These are phyloP conservation scores for Craseonycteris thonglongyai DNA, from an alignment of 2,113 vertebrate species.

Conservation along the genomic window DNA sequence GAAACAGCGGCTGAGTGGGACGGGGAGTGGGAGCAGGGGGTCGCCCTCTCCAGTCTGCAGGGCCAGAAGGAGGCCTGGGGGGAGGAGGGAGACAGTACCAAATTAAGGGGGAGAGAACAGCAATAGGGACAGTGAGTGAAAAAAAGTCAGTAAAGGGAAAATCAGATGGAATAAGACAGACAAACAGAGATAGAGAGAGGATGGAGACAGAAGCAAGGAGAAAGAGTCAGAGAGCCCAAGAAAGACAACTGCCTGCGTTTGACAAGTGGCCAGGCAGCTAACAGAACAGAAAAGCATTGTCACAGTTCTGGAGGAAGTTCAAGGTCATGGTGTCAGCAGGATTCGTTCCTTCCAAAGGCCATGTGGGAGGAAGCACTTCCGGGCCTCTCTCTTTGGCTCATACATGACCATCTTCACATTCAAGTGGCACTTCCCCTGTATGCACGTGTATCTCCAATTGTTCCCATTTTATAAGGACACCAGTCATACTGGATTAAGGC, in stretches of 20 bases:
- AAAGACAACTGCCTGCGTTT: not conserved
- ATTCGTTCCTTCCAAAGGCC: not conserved
- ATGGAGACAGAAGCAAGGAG: too few relatives aligned
- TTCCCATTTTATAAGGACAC: not conserved
- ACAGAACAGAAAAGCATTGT: fast-evolving
- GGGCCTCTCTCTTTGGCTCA: fast-evolving
- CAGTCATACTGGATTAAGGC: not conserved
- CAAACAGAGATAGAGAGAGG: not conserved
- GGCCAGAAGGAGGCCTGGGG: not conserved
- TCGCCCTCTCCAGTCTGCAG: not conserved
- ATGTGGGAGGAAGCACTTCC: not conserved
- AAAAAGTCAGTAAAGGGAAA: not conserved
- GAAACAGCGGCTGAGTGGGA: not conserved
- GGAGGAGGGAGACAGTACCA: too few relatives aligned
- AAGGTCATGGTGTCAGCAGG: not conserved
- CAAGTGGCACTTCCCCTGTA: fast-evolving
- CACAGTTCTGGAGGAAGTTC: not conserved
- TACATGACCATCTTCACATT: fast-evolving
- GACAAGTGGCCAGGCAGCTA: not conserved
- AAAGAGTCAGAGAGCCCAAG: not conserved
- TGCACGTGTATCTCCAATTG: not conserved
- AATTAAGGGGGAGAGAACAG: not conserved
- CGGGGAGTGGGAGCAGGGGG: not conserved
- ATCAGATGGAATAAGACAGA: not conserved
- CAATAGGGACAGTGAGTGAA: too few relatives aligned